Conservation (phyloP, 37 sponge, comb jelly and placozoan species). For the Tethya wilhelma region DNA sequence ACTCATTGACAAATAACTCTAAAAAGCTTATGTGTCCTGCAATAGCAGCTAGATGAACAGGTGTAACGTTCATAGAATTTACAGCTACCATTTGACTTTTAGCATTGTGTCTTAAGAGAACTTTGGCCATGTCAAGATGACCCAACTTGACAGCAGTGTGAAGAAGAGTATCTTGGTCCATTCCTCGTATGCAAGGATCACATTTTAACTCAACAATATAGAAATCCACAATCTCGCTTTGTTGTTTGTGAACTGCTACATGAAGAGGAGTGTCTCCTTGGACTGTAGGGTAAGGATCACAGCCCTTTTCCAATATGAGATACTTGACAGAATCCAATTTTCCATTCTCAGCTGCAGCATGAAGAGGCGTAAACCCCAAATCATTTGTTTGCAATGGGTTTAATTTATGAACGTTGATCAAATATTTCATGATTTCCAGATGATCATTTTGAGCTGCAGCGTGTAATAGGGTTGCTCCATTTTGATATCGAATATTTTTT, state of each 20-base stretch:
- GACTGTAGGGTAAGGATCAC: neutral
- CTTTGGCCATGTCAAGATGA: neutral
- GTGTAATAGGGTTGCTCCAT: neutral
- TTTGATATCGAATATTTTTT: neutral
- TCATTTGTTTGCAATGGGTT: too few relatives aligned
- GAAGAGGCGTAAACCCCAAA: too few relatives aligned
- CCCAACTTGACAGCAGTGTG: neutral
- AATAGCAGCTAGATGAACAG: neutral
- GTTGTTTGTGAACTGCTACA: neutral
- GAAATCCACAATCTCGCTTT: neutral
- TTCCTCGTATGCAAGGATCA: neutral
- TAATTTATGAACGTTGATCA: too few relatives aligned
- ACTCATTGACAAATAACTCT: neutral
- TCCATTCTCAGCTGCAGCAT: too few relatives aligned
- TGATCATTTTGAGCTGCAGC: conserved; percentile 10
- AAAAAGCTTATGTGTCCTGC: neutral
- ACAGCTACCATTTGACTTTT: neutral
- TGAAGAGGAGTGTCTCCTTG: neutral
- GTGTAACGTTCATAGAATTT: neutral
- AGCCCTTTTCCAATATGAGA: neutral
- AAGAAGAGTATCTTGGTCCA: neutral
- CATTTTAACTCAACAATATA: neutral
- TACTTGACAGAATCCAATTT: too few relatives aligned
- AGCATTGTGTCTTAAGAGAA: neutral
- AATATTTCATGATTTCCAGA: neutral